Base-by-base conservation (phyloP, 2,888 invertebrate genomes). In the Chironomus tentans region DNA sequence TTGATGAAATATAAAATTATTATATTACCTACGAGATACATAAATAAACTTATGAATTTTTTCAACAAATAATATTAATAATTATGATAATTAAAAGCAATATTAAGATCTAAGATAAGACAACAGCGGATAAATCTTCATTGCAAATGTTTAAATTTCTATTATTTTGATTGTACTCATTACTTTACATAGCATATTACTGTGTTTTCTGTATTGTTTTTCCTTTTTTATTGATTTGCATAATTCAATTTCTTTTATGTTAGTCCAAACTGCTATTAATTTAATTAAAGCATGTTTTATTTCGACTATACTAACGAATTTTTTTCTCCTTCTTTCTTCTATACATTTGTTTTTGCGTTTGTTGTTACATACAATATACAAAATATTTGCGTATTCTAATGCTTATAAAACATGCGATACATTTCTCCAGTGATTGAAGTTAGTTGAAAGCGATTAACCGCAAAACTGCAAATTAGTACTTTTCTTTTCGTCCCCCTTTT, bases 251-350 rank as follows among this genome's bases (percentile, higher is more conserved):
- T 71, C 24, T 38, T n/a, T 69, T 38, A 12, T 38, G 38, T 38
- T 38, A 38, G 38, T 38, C 24, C 21, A 71, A 15, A 24, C 28
- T n/a, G 22, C 22, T 56, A 71, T 71, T 56, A 28, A 48, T 61
- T 71, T 71, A 50, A 69, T 71, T 56, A 48, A 71, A 71, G 71
- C 71, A 71, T 71, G 70, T 21, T 70, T 71, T 38, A 4, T 69
- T 69, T 69, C 46, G 22, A 38, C 56, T 71, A 7, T 69, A 28
- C 28, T 71, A 71, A 71, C 65, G 22, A 15, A 56, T 71, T 71
- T 71, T 28, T 28, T 24, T 24, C 24, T 24, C 24, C 28, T n/a
- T 70, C 18, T 15, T 15, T 10, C 46, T 38, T 38, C 68, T 68
- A 2, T 38, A 38, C 38, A 38, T 38, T 38, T 38, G 38, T 38